Evolutionary conservation across 1,140 invertebrate genomes (phyloP).

Genomic region (Drosophila neocordata): DNA sequence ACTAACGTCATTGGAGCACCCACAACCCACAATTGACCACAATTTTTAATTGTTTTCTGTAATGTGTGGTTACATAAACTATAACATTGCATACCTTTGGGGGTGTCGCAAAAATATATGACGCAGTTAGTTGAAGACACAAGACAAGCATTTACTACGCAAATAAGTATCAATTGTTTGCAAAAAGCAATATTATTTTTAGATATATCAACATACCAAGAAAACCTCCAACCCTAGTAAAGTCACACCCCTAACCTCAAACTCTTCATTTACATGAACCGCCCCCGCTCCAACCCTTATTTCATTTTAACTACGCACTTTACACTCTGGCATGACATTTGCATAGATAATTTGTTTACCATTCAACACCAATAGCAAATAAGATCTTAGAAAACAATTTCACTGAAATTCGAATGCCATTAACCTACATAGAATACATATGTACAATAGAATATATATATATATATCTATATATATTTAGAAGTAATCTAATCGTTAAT

Average conservation of each 20-base stretch:
- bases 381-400: constrained; percentile 29
- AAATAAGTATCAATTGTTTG: constrained; percentile 22
- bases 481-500: constrained; percentile 71
- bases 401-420: constrained; percentile 39
- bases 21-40: neutral
- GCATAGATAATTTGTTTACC: constrained; percentile 70
- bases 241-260: neutral
- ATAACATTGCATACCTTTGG: constrained; percentile 13
- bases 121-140: constrained; percentile 25
- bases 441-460: neutral
- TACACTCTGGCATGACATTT: constrained; percentile 49
- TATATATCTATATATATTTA: neutral
- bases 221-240: too few species aligned
- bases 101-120: constrained; percentile 10
- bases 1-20: constrained; percentile 33
- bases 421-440: constrained; percentile 44
- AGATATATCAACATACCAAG: constrained; percentile 17
- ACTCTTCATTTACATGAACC: neutral
- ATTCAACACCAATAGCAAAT: constrained; percentile 24
- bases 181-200: constrained; percentile 43
- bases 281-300: neutral
- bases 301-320: constrained; percentile 27
- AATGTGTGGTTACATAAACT: neutral
- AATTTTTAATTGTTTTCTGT: neutral
- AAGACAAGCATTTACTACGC: constrained; percentile 24